phyloP scores from a whole-genome alignment of 2,888 invertebrate genomes.

The Thymelicus acteon region DNA sequence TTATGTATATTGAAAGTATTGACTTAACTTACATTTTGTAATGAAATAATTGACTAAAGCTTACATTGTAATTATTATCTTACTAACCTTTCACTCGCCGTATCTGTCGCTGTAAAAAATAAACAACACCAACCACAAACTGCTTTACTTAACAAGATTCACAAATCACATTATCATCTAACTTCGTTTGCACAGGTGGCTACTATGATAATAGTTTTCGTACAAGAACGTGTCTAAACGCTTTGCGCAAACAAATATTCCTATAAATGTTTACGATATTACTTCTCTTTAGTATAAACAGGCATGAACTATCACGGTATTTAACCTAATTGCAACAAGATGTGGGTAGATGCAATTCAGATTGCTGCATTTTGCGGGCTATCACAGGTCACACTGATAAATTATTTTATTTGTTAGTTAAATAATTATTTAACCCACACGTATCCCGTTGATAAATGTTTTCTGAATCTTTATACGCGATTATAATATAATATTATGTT shows the following conservation, averaged over 20 bases:
- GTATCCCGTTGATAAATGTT: constrained; percentile 12
- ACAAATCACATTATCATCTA: constrained; percentile 27
- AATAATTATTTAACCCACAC: constrained; percentile 11
- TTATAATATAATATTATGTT: constrained; percentile 14
- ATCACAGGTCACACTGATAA: constrained; percentile 33
- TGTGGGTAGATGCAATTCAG: constrained; percentile 36
- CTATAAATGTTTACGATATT: neutral
- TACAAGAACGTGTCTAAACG: constrained; percentile 26
- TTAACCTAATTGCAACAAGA: constrained; percentile 32
- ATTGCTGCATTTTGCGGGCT: constrained; percentile 28
- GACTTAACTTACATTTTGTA: too few relatives aligned
- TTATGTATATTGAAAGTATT: too few relatives aligned
- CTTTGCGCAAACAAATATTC: constrained; percentile 16
- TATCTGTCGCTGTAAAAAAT: constrained; percentile 31
- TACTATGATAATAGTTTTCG: constrained; percentile 24
- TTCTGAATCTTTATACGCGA: constrained; percentile 17
- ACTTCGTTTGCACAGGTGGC: constrained; percentile 17
- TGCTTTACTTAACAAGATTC: constrained; percentile 13
- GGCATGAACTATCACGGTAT: constrained; percentile 7
- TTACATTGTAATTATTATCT: constrained; percentile 45
- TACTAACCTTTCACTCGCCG: constrained; percentile 50
- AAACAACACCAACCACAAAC: constrained; percentile 18
- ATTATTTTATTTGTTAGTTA: constrained; percentile 10
- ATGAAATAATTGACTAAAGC: constrained; percentile 1
- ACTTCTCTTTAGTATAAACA: constrained; percentile 5